These are phyloP conservation scores for Girardia tigrina DNA, from an alignment of 2,888 invertebrate genomes.

Conservation along the genomic window DNA sequence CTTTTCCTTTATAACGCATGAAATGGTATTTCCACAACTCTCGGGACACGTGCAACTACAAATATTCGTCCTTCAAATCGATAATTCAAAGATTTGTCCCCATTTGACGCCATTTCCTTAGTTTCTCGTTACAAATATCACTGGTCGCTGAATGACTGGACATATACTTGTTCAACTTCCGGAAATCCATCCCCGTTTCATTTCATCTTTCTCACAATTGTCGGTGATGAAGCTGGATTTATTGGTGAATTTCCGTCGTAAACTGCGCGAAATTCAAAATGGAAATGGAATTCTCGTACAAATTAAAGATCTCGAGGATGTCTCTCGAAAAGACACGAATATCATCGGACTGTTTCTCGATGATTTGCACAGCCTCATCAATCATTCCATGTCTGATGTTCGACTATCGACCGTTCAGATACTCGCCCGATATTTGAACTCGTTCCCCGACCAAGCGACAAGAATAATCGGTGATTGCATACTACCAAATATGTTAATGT, in stretches of 20 bases:
- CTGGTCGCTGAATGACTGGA: too few relatives aligned
- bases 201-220: too few relatives aligned
- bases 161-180: too few relatives aligned
- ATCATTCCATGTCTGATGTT: constrained; percentile 21
- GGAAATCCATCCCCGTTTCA: too few relatives aligned
- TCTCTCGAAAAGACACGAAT: background rate
- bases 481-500: background rate
- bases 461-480: background rate
- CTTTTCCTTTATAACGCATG: too few relatives aligned
- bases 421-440: background rate
- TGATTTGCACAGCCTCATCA: background rate
- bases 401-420: background rate
- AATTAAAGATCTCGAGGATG: constrained; percentile 13
- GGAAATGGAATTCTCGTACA: background rate
- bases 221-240: background rate
- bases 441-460: background rate
- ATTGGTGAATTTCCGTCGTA: background rate
- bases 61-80: too few relatives aligned
- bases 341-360: constrained; percentile 2
- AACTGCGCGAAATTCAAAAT: background rate
- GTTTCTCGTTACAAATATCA: too few relatives aligned
- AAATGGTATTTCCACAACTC: too few relatives aligned
- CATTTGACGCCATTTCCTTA: too few relatives aligned
- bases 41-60: too few relatives aligned
- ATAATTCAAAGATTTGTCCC: too few relatives aligned